A percentile compares a stretch with the other conserved stretches of the same genome.
phyloP scores from a whole-genome alignment of 2,888 invertebrate species.

The Drosophila monieri region DNA sequence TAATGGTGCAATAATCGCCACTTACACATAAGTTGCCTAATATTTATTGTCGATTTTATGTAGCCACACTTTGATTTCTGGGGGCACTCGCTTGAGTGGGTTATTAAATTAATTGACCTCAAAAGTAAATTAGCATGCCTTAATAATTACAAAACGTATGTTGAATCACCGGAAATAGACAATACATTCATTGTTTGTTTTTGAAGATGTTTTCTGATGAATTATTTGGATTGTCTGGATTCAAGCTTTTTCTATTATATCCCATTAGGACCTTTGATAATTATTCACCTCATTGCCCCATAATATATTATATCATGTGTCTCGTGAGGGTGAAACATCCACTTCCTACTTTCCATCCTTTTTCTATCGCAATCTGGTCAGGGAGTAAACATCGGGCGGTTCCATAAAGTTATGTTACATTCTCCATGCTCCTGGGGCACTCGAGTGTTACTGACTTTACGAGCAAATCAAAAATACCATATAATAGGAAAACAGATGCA shows the following conservation, averaged over 20 bases:
- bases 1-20: conserved; percentile 73
- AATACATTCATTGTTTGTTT: too few relatives aligned
- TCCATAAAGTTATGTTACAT: conserved; percentile 47
- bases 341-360: conserved; percentile 10
- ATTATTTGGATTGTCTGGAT: neutral
- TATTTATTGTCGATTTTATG: conserved; percentile 57
- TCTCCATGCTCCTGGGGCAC: conserved; percentile 26
- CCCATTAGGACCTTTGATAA: too few relatives aligned
- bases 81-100: conserved; percentile 9
- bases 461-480: conserved; percentile 36
- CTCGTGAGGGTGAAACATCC: neutral
- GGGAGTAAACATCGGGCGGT: conserved; percentile 16
- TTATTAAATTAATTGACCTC: conserved; percentile 56
- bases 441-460: conserved; percentile 12
- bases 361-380: conserved; percentile 11
- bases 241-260: neutral
- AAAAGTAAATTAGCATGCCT: neutral
- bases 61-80: conserved; percentile 18
- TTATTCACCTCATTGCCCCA: too few relatives aligned
- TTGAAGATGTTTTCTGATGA: too few relatives aligned
- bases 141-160: neutral
- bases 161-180: too few relatives aligned
- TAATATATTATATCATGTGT: neutral
- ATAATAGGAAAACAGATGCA: conserved; percentile 25
- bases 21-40: conserved; percentile 65